phyloP scores from a whole-genome alignment of 1,140 invertebrate genomes.

The Bombus breviceps region DNA sequence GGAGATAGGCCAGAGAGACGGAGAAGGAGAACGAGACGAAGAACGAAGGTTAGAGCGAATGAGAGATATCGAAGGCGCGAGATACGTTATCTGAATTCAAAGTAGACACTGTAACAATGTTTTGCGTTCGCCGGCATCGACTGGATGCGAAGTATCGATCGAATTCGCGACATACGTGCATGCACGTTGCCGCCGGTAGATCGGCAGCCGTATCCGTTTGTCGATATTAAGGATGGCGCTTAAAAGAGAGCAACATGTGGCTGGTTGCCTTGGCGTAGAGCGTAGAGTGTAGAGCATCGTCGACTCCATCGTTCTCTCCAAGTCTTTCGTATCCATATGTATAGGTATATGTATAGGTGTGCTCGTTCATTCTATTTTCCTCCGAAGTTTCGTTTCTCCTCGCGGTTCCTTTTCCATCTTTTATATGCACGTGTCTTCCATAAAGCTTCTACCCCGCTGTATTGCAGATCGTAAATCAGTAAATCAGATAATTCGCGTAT shows the following conservation, averaged over 20 bases:
- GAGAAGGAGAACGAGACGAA: constrained; percentile 46
- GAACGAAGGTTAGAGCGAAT: constrained; percentile 51
- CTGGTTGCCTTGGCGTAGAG: constrained; percentile 22
- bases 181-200: constrained; percentile 43
- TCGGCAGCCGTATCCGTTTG: constrained; percentile 54
- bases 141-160: constrained; percentile 56
- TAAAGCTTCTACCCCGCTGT: constrained; percentile 10
- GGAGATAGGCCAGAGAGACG: constrained; percentile 53
- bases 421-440: constrained; percentile 26
- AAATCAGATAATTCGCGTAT: constrained; percentile 21
- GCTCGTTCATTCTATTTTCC: constrained; percentile 13
- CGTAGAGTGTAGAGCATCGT: constrained; percentile 17
- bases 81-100: constrained; percentile 73
- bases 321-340: neutral
- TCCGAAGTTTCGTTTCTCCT: constrained; percentile 11
- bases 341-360: neutral
- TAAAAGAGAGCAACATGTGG: constrained; percentile 71
- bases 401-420: constrained; percentile 3
- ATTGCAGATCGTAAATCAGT: constrained; percentile 31
- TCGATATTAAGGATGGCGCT: constrained; percentile 63
- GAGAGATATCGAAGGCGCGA: constrained; percentile 62
- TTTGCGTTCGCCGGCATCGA: constrained; percentile 54
- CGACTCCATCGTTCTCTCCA: constrained; percentile 28
- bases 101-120: constrained; percentile 69
- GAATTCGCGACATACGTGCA: constrained; percentile 60